phyloP scores from a whole-genome alignment of 2,888 invertebrate species.

The Dysmachus trigonus region DNA sequence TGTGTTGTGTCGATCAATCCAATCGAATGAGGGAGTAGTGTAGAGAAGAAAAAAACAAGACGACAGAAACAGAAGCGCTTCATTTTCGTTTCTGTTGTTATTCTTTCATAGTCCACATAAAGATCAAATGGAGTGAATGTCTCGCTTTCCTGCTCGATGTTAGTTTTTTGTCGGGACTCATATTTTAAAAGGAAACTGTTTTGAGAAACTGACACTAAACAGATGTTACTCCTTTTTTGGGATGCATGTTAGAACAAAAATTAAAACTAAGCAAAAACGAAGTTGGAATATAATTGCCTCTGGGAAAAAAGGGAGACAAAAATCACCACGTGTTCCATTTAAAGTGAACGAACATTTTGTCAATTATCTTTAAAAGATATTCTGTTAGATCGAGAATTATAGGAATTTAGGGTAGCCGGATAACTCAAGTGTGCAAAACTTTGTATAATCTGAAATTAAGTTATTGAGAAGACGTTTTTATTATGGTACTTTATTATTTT shows the following conservation, averaged over 20 bases:
- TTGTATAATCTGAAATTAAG: too few relatives aligned
- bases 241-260: background rate
- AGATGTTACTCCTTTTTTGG: conserved; percentile 9
- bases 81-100: background rate
- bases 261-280: background rate
- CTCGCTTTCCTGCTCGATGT: background rate
- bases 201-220: conserved; percentile 26
- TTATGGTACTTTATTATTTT: too few relatives aligned
- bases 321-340: background rate
- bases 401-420: background rate
- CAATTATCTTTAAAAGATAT: background rate
- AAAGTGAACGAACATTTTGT: background rate
- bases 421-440: background rate
- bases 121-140: conserved; percentile 9
- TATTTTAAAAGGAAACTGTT: background rate
- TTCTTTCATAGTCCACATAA: conserved; percentile 15
- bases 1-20: background rate
- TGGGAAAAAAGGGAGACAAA: background rate
- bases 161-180: background rate
- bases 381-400: background rate
- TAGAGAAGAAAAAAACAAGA: background rate
- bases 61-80: background rate
- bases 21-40: background rate
- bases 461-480: too few relatives aligned
- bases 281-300: background rate